These are phyloP conservation scores for Notospermus geniculatus DNA, from an alignment of 1,140 invertebrate genomes.

Conservation along the genomic window DNA sequence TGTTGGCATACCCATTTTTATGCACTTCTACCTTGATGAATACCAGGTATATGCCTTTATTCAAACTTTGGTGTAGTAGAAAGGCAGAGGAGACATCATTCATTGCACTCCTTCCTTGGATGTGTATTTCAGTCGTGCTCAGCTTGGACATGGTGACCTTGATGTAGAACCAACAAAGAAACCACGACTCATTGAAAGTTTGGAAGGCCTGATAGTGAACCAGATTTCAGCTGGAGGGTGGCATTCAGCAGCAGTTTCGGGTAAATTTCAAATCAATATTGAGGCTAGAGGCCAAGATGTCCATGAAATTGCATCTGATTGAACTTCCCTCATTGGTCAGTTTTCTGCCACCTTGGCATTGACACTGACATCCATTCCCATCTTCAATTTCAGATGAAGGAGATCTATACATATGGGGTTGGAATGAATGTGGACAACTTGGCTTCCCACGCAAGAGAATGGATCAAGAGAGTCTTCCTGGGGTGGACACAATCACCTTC, in stretches of 20 bases:
- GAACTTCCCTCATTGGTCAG: not conserved
- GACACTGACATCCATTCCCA: too few species aligned
- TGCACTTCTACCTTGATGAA: too few species aligned
- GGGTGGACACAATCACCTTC: constrained; percentile 25
- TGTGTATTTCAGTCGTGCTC: constrained; percentile 69
- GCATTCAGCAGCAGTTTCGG: constrained; percentile 77
- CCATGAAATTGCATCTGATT: not conserved
- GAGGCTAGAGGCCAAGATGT: not conserved
- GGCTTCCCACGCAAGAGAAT: constrained; percentile 59
- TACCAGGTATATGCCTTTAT: too few species aligned
- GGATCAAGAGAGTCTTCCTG: not conserved
- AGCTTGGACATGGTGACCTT: constrained; percentile 75
- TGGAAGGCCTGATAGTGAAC: constrained; percentile 67
- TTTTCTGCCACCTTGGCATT: too few species aligned
- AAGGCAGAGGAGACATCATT: too few species aligned
- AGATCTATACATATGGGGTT: constrained; percentile 78
- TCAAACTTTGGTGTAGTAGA: too few species aligned
- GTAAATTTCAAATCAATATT: constrained; percentile 23
- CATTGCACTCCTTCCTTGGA: too few species aligned
- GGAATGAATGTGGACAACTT: constrained; percentile 79
- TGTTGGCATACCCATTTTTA: too few species aligned
- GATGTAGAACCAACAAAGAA: constrained; percentile 17
- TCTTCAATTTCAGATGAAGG: constrained; percentile 42
- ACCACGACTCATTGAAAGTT: constrained; percentile 61
- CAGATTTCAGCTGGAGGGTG: constrained; percentile 72